phyloP scores from a whole-genome alignment of 2,113 vertebrate genomes.

The Thymallus thymallus region DNA sequence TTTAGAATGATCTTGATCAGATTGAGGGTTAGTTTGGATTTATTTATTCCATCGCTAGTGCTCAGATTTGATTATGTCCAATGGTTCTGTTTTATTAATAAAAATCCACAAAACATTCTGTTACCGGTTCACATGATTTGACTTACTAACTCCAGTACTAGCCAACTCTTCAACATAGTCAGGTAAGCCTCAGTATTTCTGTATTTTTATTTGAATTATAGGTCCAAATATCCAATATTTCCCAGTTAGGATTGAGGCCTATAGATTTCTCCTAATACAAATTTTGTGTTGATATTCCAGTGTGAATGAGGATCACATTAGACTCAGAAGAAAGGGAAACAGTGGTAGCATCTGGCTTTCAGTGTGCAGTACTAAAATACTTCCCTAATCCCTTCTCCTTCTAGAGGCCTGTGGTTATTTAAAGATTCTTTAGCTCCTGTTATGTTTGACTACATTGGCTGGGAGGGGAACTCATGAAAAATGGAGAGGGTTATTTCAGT shows the following conservation, averaged over 20 bases:
- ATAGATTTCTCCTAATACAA: neutral
- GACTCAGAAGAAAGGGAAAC: neutral
- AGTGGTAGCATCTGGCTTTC: neutral
- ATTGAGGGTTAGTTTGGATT: slow-evolving; percentile 89
- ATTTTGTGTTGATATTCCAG: neutral
- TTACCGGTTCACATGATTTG: neutral
- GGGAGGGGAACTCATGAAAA: slow-evolving; percentile 7
- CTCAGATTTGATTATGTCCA: slow-evolving; percentile 90
- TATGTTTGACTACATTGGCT: neutral
- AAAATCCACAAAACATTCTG: slow-evolving; percentile 69
- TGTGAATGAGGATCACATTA: neutral
- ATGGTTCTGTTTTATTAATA: slow-evolving; percentile 80
- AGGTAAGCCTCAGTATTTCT: no score
- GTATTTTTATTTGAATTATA: no score
- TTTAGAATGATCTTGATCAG: slow-evolving; percentile 86
- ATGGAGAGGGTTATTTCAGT: slow-evolving; percentile 12
- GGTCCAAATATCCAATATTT: no score
- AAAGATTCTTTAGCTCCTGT: neutral
- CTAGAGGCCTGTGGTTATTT: neutral
- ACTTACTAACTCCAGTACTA: neutral
- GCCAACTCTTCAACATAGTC: no score
- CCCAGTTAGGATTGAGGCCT: no score
- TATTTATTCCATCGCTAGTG: slow-evolving; percentile 99
- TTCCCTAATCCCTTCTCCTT: neutral
- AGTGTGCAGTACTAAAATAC: neutral